Evolutionary conservation across 2,797 vertebrate species (phyloP).

Genomic region (Florisuga fusca): DNA sequence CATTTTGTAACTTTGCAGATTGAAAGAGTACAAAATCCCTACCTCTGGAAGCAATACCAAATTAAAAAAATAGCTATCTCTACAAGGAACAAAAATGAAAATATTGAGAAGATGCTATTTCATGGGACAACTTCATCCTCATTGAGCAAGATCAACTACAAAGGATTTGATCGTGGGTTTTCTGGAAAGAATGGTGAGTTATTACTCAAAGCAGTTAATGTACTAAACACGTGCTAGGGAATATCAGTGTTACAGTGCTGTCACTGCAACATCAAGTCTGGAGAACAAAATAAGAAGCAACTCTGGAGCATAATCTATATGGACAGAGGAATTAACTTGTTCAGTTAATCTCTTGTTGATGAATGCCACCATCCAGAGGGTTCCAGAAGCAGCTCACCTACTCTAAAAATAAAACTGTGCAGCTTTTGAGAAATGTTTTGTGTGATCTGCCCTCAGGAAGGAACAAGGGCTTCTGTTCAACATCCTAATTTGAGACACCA

Average conservation of each 20-base stretch:
- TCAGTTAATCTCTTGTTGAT: not conserved
- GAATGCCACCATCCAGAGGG: not conserved
- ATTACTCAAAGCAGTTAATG: not conserved
- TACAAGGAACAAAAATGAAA: slow-evolving; percentile 78
- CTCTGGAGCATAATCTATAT: not conserved
- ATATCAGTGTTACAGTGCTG: fast-evolving
- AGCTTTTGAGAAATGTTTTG: not conserved
- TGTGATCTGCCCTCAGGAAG: not conserved
- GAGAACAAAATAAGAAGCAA: not conserved
- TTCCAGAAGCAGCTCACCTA: not conserved
- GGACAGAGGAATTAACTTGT: not conserved
- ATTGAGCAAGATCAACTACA: slow-evolving; percentile 75
- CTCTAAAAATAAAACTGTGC: not conserved
- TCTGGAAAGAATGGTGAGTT: slow-evolving; percentile 90
- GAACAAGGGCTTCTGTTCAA: not conserved
- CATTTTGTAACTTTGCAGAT: slow-evolving; percentile 79
- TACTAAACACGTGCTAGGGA: not conserved
- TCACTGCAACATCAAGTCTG: not conserved
- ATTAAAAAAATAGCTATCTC: slow-evolving; percentile 83
- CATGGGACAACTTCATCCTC: slow-evolving; percentile 84
- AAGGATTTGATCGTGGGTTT: slow-evolving; percentile 91
- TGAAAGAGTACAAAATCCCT: slow-evolving; percentile 88
- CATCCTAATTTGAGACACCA: not conserved
- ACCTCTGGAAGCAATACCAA: slow-evolving; percentile 85
- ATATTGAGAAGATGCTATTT: slow-evolving; percentile 87